phyloP scores from a whole-genome alignment of 2,888 invertebrate species.

The Leptodirus hochenwartii region DNA sequence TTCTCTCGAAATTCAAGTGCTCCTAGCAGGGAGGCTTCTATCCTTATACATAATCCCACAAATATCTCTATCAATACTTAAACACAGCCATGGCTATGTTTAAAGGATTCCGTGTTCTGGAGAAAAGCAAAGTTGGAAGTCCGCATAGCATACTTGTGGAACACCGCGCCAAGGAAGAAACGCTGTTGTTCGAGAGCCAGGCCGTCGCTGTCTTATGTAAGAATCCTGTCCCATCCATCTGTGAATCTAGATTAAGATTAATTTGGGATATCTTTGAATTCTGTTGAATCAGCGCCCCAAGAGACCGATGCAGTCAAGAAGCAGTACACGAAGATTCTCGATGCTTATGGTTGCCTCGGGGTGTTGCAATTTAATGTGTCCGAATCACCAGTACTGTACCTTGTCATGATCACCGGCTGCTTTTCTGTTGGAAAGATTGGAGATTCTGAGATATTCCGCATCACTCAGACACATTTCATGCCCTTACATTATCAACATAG shows the following conservation, averaged over 20 bases:
- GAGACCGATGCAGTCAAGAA: constrained; percentile 82
- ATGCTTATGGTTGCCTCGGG: constrained; percentile 93
- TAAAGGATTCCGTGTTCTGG: constrained; percentile 78
- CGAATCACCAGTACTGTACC: constrained; percentile 66
- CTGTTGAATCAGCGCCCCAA: constrained; percentile 49
- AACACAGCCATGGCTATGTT: constrained; percentile 99
- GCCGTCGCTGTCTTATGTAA: constrained; percentile 72
- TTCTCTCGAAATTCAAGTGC: too few relatives aligned
- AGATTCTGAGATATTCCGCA: constrained; percentile 86
- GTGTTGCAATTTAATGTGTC: constrained; percentile 77
- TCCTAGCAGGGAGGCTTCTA: too few relatives aligned
- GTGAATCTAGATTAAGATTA: constrained; percentile 2
- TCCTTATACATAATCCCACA: too few relatives aligned
- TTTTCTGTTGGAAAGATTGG: constrained; percentile 92
- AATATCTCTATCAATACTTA: too few relatives aligned
- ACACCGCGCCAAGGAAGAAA: constrained; percentile 70
- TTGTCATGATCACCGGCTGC: constrained; percentile 90
- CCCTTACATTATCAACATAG: constrained; percentile 60
- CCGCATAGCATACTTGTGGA: constrained; percentile 84
- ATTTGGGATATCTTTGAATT: constrained; percentile 9
- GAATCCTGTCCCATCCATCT: constrained; percentile 18
- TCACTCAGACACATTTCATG: constrained; percentile 82
- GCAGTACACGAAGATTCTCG: constrained; percentile 77
- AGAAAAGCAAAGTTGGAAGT: constrained; percentile 69
- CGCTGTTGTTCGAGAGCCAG: constrained; percentile 81